Base-by-base conservation (phyloP, 2,113 vertebrate genomes). In the Piaya cayana region DNA sequence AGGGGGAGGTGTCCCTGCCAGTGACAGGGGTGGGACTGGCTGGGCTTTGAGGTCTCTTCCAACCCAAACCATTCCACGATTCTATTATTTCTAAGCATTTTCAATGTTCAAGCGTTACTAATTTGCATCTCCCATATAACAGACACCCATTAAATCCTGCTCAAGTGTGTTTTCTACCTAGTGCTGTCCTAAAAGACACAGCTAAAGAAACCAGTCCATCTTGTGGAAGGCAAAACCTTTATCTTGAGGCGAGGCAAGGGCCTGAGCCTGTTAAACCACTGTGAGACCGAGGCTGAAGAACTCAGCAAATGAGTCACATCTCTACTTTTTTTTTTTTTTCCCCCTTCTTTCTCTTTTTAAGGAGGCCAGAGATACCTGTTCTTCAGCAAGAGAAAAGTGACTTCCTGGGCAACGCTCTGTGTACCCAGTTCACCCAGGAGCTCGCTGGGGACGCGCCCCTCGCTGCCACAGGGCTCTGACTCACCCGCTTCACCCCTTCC, bases 311-410 rank as follows among this genome's bases (percentile, higher is more conserved):
- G 2, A 18, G 34, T 47, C 47, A 49, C 50, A 27, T 23, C 5
- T 25, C 12, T 43, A 18, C 23, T 26, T 50, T 53, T 56, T 43
- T 42, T 58, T 50, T 11, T 55, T 20, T 6, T 18, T 5, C 2
- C 14, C 37, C 47, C 18, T 26, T 34, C 9, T 21, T 29, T 84
- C 22, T 25, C 37, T 62, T 39, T 64, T 90, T 49, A 60, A 93
- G 65, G 86, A 94, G 76, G 82, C 67, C 88, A 62, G 53, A 76
- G 93, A 86, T 94, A 97, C 95, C 96, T 96, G 96, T 80, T 95
- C 79, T 90, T 47, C 36, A 70, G 90, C 82, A 88, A 95, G 62
- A 76, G 75, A 17, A 36, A 60, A 89, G 72, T 10, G 12, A 71
- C 85, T 90, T 90, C 93, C 94, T 80, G 90, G 50, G 25, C 42